These are phyloP conservation scores for Pristionchus japonicus DNA, from an alignment of 2,888 invertebrate species.

Conservation along the genomic window DNA sequence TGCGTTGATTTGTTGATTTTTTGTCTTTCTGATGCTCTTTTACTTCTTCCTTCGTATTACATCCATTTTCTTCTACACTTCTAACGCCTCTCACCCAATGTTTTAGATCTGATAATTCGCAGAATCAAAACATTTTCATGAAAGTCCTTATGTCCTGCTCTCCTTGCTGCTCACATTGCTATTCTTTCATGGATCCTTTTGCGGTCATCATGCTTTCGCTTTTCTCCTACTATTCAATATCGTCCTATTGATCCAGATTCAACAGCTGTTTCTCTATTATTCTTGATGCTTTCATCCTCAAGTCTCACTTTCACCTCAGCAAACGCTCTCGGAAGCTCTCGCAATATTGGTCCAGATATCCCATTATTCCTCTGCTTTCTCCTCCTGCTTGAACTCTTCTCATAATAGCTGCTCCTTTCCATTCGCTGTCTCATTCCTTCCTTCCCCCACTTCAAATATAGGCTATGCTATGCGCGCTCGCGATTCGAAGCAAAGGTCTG, in stretches of 20 bases:
- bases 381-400: neutral
- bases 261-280: too few relatives aligned
- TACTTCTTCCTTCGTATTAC: neutral
- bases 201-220: neutral
- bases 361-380: neutral
- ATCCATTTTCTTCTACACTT: too few relatives aligned
- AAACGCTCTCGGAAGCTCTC: neutral
- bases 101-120: too few relatives aligned
- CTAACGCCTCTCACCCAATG: too few relatives aligned
- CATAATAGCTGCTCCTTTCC: neutral
- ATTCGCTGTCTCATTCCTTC: constrained; percentile 7
- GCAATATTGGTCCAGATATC: neutral
- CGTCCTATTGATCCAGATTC: too few relatives aligned
- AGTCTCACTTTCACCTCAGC: neutral
- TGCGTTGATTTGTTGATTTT: constrained; percentile 46
- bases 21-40: neutral
- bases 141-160: too few relatives aligned
- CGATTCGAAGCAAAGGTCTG: neutral
- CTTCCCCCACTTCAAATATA: constrained; percentile 24
- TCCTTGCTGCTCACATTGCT: neutral
- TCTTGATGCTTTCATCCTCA: neutral
- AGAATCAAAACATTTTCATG: too few relatives aligned
- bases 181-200: neutral
- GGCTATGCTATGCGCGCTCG: constrained; percentile 1
- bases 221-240: neutral